Evolutionary conservation across 2,888 invertebrate genomes (phyloP).

Genomic region (Andricus curvator): DNA sequence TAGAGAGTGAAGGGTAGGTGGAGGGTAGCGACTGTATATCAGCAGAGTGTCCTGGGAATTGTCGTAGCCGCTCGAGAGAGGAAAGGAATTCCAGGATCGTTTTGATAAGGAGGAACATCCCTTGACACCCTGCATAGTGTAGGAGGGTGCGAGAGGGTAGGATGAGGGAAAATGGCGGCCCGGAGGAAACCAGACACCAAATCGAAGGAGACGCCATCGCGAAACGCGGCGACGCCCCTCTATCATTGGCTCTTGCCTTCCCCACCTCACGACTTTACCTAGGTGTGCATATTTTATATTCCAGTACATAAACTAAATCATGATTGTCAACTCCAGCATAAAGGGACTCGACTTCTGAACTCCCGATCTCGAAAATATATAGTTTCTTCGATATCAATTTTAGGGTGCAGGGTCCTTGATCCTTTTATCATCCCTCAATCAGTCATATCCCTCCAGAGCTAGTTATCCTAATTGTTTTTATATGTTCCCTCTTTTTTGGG

Average conservation of each 20-base stretch:
- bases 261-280: constrained; percentile 51
- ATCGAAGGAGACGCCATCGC: constrained; percentile 79
- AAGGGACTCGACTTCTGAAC: constrained; percentile 50
- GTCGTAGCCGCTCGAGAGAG: constrained; percentile 37
- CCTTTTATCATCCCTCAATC: neutral
- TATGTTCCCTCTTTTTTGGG: neutral
- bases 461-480: neutral
- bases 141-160: constrained; percentile 58
- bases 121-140: constrained; percentile 52
- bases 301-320: constrained; percentile 45
- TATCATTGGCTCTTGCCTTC: constrained; percentile 66
- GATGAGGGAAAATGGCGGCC: constrained; percentile 76
- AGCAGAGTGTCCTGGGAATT: constrained; percentile 46
- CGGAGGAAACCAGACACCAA: constrained; percentile 75
- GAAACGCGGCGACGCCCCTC: constrained; percentile 75
- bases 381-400: neutral
- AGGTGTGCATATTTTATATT: constrained; percentile 41
- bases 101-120: constrained; percentile 65
- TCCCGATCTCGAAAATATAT: constrained; percentile 23
- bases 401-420: neutral
- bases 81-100: constrained; percentile 60
- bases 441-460: neutral
- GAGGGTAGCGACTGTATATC: neutral
- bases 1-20: neutral
- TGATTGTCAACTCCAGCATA: constrained; percentile 27